A percentile compares a stretch with the other conserved stretches of the same genome.
Conservation (phyloP, 2,797 vertebrate genomes). For the Echeneis naucrates region DNA sequence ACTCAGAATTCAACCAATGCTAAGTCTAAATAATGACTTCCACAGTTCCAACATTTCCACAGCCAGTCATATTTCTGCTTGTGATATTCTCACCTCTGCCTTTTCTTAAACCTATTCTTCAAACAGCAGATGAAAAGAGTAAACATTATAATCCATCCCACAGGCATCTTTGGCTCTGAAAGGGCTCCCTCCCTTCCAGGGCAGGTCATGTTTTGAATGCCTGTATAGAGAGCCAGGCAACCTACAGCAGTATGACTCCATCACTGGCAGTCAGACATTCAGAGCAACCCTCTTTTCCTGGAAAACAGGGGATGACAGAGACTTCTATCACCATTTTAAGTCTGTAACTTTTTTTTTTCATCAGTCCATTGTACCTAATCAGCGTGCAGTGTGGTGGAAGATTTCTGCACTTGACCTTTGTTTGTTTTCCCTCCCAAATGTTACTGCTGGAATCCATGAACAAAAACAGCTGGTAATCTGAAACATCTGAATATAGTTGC, state of each 20-base stretch:
- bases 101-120: slow-evolving; percentile 41
- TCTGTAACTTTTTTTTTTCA: not conserved
- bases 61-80: slow-evolving; percentile 20
- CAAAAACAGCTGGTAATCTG: not conserved
- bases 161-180: slow-evolving; percentile 53
- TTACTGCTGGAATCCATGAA: not conserved
- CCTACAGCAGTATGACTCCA: slow-evolving; percentile 33
- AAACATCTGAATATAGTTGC: slow-evolving; percentile 3
- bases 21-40: slow-evolving; percentile 7
- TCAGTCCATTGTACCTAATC: not conserved
- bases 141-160: slow-evolving; percentile 57
- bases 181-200: slow-evolving; percentile 33
- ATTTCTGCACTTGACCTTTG: not conserved
- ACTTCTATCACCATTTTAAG: not conserved
- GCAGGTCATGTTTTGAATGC: slow-evolving; percentile 56
- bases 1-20: not conserved
- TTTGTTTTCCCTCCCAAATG: not conserved
- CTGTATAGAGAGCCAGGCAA: slow-evolving; percentile 27
- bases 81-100: slow-evolving; percentile 31
- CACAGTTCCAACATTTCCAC: not conserved
- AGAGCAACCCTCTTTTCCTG: slow-evolving; percentile 7
- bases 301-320: not conserved
- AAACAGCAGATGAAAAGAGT: slow-evolving; percentile 30
- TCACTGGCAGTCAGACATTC: slow-evolving; percentile 28
- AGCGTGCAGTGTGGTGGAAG: not conserved